A percentile compares a stretch with the other conserved stretches of the same genome.
Evolutionary conservation across 2,113 vertebrate genomes (phyloP).

Genomic region (Otolemur garnettii): DNA sequence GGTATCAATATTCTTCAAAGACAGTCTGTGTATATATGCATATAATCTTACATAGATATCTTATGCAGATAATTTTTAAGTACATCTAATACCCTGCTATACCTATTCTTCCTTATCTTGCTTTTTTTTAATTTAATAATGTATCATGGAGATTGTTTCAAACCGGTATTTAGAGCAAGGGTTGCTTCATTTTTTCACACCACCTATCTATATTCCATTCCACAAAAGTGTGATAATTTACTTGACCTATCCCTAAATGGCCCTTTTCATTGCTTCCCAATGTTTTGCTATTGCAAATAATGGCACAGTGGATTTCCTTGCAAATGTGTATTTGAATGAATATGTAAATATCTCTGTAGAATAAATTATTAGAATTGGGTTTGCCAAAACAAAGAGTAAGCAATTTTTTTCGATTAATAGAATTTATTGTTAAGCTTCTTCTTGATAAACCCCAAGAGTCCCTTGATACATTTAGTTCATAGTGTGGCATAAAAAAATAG

Average conservation of each 20-base stretch:
- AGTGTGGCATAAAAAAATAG: conserved; percentile 79
- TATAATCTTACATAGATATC: not conserved
- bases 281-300: not conserved
- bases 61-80: not conserved
- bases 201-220: not conserved
- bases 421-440: conserved; percentile 81
- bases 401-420: conserved; percentile 64
- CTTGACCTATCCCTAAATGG: not conserved
- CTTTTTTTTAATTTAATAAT: not conserved
- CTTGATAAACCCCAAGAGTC: conserved; percentile 82
- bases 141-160: not conserved
- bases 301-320: not conserved
- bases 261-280: not conserved
- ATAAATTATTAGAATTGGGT: not conserved
- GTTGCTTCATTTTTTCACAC: not conserved
- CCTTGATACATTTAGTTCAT: conserved; percentile 83
- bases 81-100: not conserved
- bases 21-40: not conserved
- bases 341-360: not conserved
- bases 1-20: not conserved
- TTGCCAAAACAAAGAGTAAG: not conserved
- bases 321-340: not conserved
- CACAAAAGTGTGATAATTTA: not conserved
- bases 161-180: not conserved
- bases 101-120: not conserved